phyloP scores from a whole-genome alignment of 2,113 vertebrate genomes.

The Colossoma macropomum region DNA sequence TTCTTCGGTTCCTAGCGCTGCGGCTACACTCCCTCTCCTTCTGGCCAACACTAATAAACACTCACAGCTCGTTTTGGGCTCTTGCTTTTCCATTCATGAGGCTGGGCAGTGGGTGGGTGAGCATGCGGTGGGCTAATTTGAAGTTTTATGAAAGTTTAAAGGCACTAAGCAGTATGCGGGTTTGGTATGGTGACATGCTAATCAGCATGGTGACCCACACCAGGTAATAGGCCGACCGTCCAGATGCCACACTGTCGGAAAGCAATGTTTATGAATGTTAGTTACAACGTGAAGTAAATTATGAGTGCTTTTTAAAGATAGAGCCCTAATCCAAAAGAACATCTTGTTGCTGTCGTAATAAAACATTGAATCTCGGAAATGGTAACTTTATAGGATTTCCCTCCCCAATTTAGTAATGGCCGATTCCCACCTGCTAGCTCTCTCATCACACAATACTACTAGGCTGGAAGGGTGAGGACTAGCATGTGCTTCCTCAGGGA shows the following conservation, averaged over 20 bases:
- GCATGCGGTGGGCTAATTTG: conserved; percentile 63
- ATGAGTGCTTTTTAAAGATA: not conserved
- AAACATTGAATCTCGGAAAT: not conserved
- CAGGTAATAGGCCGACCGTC: not conserved
- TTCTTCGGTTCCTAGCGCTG: not conserved
- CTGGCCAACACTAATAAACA: conserved; percentile 53
- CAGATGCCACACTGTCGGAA: not conserved
- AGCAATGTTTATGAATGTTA: not conserved
- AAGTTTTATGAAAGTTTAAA: conserved; percentile 70
- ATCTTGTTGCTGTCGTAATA: no score
- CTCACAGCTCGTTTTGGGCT: conserved; percentile 28
- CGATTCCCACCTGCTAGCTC: no score
- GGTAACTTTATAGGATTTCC: not conserved
- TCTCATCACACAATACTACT: no score
- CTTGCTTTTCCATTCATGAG: conserved; percentile 36
- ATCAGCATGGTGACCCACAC: conserved; percentile 18
- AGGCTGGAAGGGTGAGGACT: no score
- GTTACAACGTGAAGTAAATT: not conserved
- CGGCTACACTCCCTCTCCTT: conserved; percentile 14
- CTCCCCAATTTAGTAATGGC: no score
- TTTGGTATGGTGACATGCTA: conserved; percentile 66
- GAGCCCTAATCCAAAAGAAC: not conserved
- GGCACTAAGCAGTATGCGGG: conserved; percentile 62
- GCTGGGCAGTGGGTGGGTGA: not conserved
- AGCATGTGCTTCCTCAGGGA: no score